Base-by-base conservation (phyloP, 2,888 invertebrate species). In the Apamea sordens region DNA sequence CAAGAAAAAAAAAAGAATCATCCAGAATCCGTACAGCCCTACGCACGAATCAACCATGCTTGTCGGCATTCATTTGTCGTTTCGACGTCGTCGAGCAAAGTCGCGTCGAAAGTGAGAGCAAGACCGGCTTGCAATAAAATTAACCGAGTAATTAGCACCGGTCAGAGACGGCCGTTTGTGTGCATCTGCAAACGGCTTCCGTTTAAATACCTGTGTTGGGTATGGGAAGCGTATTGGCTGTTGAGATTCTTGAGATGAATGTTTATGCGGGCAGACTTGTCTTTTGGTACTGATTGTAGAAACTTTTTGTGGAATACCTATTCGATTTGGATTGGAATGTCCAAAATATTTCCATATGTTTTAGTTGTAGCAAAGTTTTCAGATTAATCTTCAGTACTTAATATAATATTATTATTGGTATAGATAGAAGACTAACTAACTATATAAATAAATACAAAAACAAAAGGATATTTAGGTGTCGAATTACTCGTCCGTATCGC, bases 61-160 rank as follows among this genome's bases (percentile, higher is more conserved):
- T 85, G 84, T 78, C 89, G 76, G 82, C 84, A 87, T 89, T 87
- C 85, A 91, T 91, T 90, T 86, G 81, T 90, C 86, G 82, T 67
- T 81, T 69, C 70, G 80, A 78, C 84, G 83, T 89, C 65, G 70
- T 65, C 71, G 75, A 74, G 79, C 70, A 53, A 74, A 88, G 83
- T 80, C 83, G 76, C 68, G 73, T 75, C 77, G 89, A 92, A 91
- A 93, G 91, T 89, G 91, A 93, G 91, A 93, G 92, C 79, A 86
- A 84, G 85, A 83, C 86, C 76, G 84, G 89, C 83, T 85, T 77
- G 89, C 89, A 91, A 92, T 77, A 83, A 80, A 80, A 80, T 93
- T 91, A 92, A 89, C 85, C 82, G 73, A 83, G 90, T 90, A 92
- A 93, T 92, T 92, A 93, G 90, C 41, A 41, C 78, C 86, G 88